Percentiles rank a stretch among this genome's conserved stretches.
phyloP scores from a whole-genome alignment of 2,888 invertebrate species.

The Selenia dentaria region DNA sequence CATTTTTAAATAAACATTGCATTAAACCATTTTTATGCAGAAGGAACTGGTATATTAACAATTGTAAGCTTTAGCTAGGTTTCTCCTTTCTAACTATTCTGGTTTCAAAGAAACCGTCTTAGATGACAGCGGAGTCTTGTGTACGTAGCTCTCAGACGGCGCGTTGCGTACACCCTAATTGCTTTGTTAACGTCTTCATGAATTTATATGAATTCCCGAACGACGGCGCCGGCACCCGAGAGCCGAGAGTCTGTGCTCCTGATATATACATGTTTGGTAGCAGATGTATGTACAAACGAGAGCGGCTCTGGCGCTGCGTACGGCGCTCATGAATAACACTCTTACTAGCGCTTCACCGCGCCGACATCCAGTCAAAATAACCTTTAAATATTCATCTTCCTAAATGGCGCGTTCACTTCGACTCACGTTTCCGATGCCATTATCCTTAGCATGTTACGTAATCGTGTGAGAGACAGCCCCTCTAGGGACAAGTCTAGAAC shows the following conservation, averaged over 20 bases:
- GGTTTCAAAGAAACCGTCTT: too few relatives aligned
- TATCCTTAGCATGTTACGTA: not conserved
- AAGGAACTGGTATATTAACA: too few relatives aligned
- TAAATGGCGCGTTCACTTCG: not conserved
- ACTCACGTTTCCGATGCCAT: not conserved
- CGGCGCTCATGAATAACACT: constrained; percentile 11
- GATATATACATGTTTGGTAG: constrained; percentile 40
- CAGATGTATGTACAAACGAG: constrained; percentile 5
- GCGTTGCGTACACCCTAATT: constrained; percentile 39
- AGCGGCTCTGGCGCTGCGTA: not conserved
- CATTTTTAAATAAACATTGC: too few relatives aligned
- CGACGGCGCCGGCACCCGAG: too few relatives aligned
- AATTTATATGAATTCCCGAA: constrained; percentile 55
- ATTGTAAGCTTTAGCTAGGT: too few relatives aligned
- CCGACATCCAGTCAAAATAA: constrained; percentile 3
- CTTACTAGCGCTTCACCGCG: not conserved
- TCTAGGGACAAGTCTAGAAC: not conserved
- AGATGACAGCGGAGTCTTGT: too few relatives aligned
- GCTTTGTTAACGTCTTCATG: constrained; percentile 60
- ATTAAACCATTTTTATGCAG: too few relatives aligned
- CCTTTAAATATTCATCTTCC: constrained; percentile 1
- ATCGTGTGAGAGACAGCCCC: not conserved
- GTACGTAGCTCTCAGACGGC: too few relatives aligned
- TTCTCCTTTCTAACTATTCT: too few relatives aligned
- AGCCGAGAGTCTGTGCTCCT: not conserved